phyloP scores from a whole-genome alignment of 1,140 invertebrate species.

The Trichonephila clavata region DNA sequence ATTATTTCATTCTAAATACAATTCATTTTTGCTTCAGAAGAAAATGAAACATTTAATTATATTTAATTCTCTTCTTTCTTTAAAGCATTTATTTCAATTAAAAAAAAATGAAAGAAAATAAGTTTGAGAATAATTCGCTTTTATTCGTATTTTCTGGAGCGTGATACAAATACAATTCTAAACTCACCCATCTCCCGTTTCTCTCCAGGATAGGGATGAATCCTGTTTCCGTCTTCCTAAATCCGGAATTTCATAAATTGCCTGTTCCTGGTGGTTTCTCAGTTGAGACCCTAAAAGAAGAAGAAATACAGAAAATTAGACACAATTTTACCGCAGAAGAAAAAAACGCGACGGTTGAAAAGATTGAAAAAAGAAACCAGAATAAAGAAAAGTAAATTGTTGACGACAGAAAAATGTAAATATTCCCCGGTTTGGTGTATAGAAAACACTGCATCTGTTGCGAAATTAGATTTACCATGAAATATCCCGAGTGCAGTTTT shows the following conservation, averaged over 20 bases:
- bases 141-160: neutral
- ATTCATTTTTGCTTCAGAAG: no score
- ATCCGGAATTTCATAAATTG: constrained; percentile 74
- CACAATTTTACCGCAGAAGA: constrained; percentile 23
- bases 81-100: neutral
- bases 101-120: neutral
- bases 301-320: constrained; percentile 22
- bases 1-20: no score
- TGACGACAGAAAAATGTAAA: constrained; percentile 31
- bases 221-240: constrained; percentile 65
- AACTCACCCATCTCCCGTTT: constrained; percentile 63
- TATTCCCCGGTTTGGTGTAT: neutral
- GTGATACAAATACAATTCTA: neutral
- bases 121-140: neutral
- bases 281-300: constrained; percentile 46
- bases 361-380: neutral
- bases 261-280: constrained; percentile 61
- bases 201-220: constrained; percentile 58
- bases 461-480: constrained; percentile 57
- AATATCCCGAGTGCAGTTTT: constrained; percentile 30
- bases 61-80: neutral
- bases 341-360: neutral
- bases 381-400: constrained; percentile 14
- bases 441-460: constrained; percentile 28
- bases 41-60: neutral